Percentiles rank a stretch among this genome's conserved stretches.
These are phyloP conservation scores for Clarias magur DNA, from an alignment of 2,113 vertebrate genomes.

Conservation along the genomic window DNA sequence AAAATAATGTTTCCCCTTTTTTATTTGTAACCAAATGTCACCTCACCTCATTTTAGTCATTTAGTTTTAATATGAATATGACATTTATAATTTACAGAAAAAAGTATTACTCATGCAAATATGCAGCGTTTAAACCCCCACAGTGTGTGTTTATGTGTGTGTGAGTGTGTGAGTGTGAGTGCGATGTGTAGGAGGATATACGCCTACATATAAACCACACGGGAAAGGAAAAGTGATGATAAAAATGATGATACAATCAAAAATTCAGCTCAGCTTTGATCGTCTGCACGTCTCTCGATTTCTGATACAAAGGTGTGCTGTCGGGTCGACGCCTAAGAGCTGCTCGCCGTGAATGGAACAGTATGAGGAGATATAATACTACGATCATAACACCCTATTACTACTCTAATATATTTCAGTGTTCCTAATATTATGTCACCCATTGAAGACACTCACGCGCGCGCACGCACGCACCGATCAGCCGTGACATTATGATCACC, in stretches of 20 bases:
- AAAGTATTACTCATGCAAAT: conserved; percentile 26
- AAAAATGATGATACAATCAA: background rate
- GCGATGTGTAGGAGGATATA: conserved; percentile 3
- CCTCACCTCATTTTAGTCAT: background rate
- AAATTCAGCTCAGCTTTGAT: background rate
- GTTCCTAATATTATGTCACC: too few species aligned
- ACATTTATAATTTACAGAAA: conserved; percentile 32
- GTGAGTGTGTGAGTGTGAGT: background rate
- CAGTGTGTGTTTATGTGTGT: background rate
- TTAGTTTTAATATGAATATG: background rate
- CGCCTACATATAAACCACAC: background rate
- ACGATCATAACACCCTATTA: too few species aligned
- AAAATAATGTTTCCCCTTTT: background rate
- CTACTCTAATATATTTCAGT: too few species aligned
- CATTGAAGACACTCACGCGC: too few species aligned
- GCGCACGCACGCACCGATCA: too few species aligned
- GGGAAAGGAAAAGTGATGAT: conserved; percentile 13
- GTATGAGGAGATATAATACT: too few species aligned
- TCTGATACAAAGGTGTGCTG: too few species aligned
- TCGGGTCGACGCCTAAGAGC: too few species aligned
- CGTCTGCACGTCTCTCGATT: background rate
- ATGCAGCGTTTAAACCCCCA: background rate
- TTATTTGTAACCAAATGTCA: background rate
- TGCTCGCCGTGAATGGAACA: too few species aligned
- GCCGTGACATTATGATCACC: too few species aligned